Evolutionary conservation across 2,888 invertebrate species (phyloP).

Genomic region (Coronaproctus castanopsis): DNA sequence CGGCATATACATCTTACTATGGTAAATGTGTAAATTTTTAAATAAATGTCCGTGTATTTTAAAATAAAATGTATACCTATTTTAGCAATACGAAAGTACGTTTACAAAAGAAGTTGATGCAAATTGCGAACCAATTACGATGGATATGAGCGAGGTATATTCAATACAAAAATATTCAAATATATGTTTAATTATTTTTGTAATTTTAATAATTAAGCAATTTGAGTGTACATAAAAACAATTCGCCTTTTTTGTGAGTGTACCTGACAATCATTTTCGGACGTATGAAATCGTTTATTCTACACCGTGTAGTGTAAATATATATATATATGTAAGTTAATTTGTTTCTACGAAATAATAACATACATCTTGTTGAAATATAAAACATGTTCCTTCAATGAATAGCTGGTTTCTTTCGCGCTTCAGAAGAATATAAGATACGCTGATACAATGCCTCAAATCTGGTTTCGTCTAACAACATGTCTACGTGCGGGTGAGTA

Average conservation of each 20-base stretch:
- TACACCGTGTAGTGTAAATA: too few relatives aligned
- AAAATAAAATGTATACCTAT: too few relatives aligned
- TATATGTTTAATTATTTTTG: slow-evolving; percentile 1
- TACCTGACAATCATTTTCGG: too few relatives aligned
- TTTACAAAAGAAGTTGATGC: slow-evolving; percentile 31
- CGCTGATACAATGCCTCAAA: neutral
- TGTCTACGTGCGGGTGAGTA: neutral
- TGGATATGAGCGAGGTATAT: slow-evolving; percentile 50
- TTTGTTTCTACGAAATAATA: slow-evolving; percentile 7
- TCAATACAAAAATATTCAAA: slow-evolving; percentile 1
- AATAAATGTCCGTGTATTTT: too few relatives aligned
- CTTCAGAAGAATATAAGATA: neutral
- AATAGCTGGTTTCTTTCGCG: slow-evolving; percentile 3
- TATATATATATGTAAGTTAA: slow-evolving; percentile 3
- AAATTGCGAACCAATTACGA: slow-evolving; percentile 55
- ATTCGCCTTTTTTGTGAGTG: slow-evolving; percentile 1
- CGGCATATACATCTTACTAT: too few relatives aligned
- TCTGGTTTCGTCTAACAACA: neutral
- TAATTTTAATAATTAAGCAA: neutral
- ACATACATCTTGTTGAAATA: slow-evolving; percentile 14
- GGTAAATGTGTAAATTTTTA: too few relatives aligned
- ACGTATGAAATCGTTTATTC: too few relatives aligned
- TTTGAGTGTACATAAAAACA: neutral
- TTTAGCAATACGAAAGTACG: too few relatives aligned
- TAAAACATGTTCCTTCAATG: slow-evolving; percentile 13